Percentiles rank a stretch among this genome's conserved stretches.
These are phyloP conservation scores for Coryphaenoides rupestris DNA, from an alignment of 2,113 vertebrate genomes.

Conservation along the genomic window DNA sequence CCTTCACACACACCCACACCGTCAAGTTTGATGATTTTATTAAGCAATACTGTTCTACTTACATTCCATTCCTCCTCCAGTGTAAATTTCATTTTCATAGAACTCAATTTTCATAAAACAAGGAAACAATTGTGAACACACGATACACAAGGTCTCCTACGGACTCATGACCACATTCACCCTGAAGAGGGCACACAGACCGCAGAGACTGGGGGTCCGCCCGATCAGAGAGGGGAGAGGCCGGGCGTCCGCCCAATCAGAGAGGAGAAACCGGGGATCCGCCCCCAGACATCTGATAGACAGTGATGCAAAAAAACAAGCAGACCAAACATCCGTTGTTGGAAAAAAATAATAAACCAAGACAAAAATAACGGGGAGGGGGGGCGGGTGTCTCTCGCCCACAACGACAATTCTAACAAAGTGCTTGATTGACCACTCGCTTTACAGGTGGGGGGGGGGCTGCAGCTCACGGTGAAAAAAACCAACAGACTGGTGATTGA, in stretches of 20 bases:
- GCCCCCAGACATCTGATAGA: conserved; percentile 14
- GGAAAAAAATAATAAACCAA: too few relatives aligned
- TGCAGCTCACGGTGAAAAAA: conserved; percentile 37
- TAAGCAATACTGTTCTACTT: neutral
- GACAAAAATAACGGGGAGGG: too few relatives aligned
- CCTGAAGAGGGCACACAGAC: conserved; percentile 38
- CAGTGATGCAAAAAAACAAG: conserved; percentile 14
- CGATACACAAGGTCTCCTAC: conserved; percentile 57
- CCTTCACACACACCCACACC: neutral
- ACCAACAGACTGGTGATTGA: neutral
- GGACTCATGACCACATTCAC: conserved; percentile 40
- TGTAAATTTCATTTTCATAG: conserved; percentile 68
- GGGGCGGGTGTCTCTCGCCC: too few relatives aligned
- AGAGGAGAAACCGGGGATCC: too few relatives aligned
- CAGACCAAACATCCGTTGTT: neutral
- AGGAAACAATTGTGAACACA: conserved; percentile 34
- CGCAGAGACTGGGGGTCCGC: too few relatives aligned
- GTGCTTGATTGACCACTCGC: conserved; percentile 75
- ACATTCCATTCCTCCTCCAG: conserved; percentile 54
- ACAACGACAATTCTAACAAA: conserved; percentile 48
- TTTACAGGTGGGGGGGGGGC: conserved; percentile 50
- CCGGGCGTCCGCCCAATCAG: too few relatives aligned
- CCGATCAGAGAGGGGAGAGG: too few relatives aligned
- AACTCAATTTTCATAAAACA: conserved; percentile 49
- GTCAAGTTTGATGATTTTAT: neutral